These are phyloP conservation scores for Acanthurus tractus DNA, from an alignment of 2,797 vertebrate species.

Conservation along the genomic window DNA sequence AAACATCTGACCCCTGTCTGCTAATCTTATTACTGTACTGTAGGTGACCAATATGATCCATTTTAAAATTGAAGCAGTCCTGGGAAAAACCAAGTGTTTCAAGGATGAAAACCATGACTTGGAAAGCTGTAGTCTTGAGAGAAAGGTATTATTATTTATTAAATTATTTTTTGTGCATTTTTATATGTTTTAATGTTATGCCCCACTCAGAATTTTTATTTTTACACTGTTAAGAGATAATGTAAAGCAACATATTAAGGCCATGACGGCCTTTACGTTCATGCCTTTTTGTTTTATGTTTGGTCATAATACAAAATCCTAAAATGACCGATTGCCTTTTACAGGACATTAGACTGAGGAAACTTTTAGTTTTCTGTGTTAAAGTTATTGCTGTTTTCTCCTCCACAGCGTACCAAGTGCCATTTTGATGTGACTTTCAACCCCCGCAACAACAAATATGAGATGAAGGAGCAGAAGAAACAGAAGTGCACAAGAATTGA, in stretches of 20 bases:
- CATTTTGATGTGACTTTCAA: constrained; percentile 64
- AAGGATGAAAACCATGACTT: constrained; percentile 66
- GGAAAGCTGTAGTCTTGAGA: constrained; percentile 52
- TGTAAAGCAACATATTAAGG: too few relatives aligned
- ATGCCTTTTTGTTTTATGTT: too few relatives aligned
- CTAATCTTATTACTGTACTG: background rate
- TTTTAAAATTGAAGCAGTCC: constrained; percentile 60
- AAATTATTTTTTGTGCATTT: background rate
- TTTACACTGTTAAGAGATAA: too few relatives aligned
- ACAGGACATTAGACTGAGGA: background rate
- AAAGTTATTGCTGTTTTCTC: background rate
- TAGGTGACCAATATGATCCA: constrained; percentile 72
- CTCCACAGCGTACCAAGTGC: constrained; percentile 73
- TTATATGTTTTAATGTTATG: too few relatives aligned
- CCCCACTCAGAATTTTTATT: too few relatives aligned
- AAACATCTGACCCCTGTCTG: background rate
- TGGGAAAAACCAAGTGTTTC: constrained; percentile 74
- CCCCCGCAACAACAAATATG: constrained; percentile 40
- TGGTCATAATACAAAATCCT: too few relatives aligned
- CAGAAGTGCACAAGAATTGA: constrained; percentile 53
- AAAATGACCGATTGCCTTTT: background rate
- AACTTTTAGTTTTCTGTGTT: background rate
- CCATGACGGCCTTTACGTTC: too few relatives aligned
- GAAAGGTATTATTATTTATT: constrained; percentile 58
- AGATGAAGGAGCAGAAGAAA: constrained; percentile 17